Evolutionary conservation across 2,113 vertebrate genomes (phyloP), one percentile per base, ranked within the genome.

Genomic region (human (Homo sapiens)): DNA sequence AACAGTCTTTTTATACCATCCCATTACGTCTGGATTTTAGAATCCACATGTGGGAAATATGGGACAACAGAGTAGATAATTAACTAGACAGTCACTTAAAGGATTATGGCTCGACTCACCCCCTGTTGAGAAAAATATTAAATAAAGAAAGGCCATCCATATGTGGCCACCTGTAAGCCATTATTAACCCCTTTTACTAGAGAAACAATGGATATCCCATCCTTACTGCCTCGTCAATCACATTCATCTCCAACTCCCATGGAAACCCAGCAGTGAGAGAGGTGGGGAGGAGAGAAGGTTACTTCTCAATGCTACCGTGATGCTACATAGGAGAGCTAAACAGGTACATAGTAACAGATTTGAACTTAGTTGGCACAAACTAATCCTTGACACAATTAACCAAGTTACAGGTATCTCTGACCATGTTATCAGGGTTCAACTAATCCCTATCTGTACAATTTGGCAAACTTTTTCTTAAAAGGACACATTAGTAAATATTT

Each of bases 111-210:
- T 83, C 57, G 18, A 25, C 52, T 96, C 81, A 73, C 45, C 35
- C 68, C 88, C 57, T 32, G 20, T 40, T 89, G 68, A 89, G 32
- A 50, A 70, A n/a, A 95, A 35, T 13, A 84, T 48, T 76, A 66
- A 82, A 90, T 82, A 83, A 79, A 57, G 12, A 84, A 83, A 95
- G 66, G 20, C 76, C 61, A 87, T 13, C 59, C 23, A 40, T 25
- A 48, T 20, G 38, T 43, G 87, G 72, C 90, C 90, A 96, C 64
- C 57, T 96, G 78, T 88, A 93, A 96, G 86, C 38, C 72, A 93
- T 45, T 75, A 93, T 40, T 75, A 81, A 88, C n/a, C 59, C 85
- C 79, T 81, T 89, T 73, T 72, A 75, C 81, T 59, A 48, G 30
- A 59, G 76, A 96, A 94, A 82, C 9, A 78, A 73, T 78, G 75